Conservation (phyloP, 2,888 invertebrate genomes). For the Frankliniella fusca region DNA sequence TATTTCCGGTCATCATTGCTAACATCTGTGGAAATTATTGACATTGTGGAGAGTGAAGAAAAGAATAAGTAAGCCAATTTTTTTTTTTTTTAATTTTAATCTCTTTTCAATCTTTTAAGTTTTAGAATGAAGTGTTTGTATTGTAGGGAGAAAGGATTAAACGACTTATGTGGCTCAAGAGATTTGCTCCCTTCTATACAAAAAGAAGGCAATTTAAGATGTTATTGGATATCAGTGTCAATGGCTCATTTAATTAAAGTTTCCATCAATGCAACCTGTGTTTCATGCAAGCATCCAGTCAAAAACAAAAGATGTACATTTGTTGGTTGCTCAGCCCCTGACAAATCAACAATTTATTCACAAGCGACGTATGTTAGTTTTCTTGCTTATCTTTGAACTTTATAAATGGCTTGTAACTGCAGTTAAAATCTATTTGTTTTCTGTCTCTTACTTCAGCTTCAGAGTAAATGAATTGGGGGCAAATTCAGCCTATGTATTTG, state of each 20-base stretch:
- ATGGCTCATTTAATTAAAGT: background rate
- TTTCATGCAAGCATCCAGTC: background rate
- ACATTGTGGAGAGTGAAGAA: background rate
- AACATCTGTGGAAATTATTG: background rate
- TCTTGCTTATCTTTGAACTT: background rate
- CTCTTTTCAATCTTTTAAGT: background rate
- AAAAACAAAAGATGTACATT: background rate
- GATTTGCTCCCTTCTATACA: background rate
- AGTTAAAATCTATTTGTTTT: background rate
- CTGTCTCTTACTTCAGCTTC: background rate
- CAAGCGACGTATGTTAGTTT: background rate
- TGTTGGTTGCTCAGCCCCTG: background rate
- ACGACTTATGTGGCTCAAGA: background rate
- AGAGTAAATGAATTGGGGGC: background rate
- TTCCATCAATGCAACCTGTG: background rate
- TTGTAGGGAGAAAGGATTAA: background rate
- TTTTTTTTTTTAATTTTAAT: background rate
- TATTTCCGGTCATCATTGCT: background rate
- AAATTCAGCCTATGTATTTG: background rate
- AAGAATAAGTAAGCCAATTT: background rate
- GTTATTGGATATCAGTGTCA: background rate
- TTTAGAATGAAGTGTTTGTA: background rate
- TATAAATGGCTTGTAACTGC: background rate
- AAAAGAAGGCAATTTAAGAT: background rate
- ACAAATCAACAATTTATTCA: background rate